Conservation (phyloP, 2,113 vertebrate species). For the Chrysemys picta region DNA sequence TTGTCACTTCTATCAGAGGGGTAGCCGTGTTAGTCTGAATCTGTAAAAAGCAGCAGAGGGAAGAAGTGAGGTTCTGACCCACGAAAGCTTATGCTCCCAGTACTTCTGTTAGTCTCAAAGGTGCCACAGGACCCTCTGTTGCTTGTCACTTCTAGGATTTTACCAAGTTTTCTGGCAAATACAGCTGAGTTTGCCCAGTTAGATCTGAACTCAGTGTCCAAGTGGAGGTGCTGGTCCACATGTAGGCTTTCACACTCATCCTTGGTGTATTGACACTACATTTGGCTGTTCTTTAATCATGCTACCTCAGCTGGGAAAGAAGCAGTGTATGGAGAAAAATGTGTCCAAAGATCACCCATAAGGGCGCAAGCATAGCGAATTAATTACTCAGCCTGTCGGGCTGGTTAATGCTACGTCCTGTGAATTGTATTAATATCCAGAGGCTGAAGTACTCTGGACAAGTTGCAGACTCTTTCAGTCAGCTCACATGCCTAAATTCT, state of each 20-base stretch:
- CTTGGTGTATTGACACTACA: neutral
- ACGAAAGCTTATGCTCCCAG: no score
- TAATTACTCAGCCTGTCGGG: neutral
- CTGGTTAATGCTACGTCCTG: neutral
- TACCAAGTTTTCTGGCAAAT: neutral
- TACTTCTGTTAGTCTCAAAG: no score
- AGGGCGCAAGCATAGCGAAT: accelerated
- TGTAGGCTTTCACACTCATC: neutral
- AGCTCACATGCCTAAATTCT: neutral
- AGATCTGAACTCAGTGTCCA: neutral
- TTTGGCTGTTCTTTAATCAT: accelerated
- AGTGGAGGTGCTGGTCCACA: neutral
- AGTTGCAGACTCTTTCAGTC: neutral
- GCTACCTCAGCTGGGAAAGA: neutral
- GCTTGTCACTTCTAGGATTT: neutral
- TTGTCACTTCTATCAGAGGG: neutral
- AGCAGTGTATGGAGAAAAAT: accelerated
- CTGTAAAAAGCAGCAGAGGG: no score
- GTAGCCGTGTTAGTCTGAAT: no score
- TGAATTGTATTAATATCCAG: neutral
- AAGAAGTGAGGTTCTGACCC: no score
- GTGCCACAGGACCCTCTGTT: no score
- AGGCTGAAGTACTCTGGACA: neutral
- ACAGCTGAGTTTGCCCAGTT: neutral
- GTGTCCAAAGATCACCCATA: accelerated